These are phyloP conservation scores for Bombus cullumanus DNA, from an alignment of 1,140 invertebrate genomes.

Conservation along the genomic window DNA sequence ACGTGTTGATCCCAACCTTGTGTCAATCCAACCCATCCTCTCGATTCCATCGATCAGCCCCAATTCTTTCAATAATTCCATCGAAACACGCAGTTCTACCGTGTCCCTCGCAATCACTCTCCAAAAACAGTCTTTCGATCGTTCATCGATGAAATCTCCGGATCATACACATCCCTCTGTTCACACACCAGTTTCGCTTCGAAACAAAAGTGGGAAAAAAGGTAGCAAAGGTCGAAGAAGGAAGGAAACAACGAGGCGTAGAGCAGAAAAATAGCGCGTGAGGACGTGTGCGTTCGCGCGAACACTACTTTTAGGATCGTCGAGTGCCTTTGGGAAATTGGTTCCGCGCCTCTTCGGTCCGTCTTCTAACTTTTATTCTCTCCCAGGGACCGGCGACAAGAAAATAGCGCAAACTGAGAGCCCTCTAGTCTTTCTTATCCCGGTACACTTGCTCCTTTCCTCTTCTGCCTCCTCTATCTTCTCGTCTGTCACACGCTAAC, in stretches of 20 bases:
- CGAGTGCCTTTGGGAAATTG: constrained; percentile 76
- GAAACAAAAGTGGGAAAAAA: neutral
- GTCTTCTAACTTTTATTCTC: constrained; percentile 76
- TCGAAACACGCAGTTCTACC: neutral
- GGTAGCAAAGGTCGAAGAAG: too few species aligned
- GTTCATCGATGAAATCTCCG: neutral
- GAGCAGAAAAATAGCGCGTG: constrained; percentile 43
- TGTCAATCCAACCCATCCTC: too few species aligned
- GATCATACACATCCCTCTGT: neutral
- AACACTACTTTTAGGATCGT: constrained; percentile 69
- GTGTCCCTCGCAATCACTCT: neutral
- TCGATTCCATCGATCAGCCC: neutral
- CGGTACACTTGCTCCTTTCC: constrained; percentile 57
- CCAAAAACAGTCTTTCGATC: neutral
- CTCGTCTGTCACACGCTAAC: neutral
- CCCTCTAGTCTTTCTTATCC: constrained; percentile 62
- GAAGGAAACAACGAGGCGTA: neutral
- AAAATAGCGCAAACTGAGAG: constrained; percentile 73
- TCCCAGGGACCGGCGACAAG: constrained; percentile 69
- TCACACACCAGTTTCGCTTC: neutral
- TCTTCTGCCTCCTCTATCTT: neutral
- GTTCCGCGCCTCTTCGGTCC: constrained; percentile 65
- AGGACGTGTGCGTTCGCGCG: constrained; percentile 49
- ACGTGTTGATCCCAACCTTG: neutral
- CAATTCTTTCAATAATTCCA: neutral